Evolutionary conservation across 2,797 vertebrate genomes (phyloP).

Genomic region (Lacerta viridis): DNA sequence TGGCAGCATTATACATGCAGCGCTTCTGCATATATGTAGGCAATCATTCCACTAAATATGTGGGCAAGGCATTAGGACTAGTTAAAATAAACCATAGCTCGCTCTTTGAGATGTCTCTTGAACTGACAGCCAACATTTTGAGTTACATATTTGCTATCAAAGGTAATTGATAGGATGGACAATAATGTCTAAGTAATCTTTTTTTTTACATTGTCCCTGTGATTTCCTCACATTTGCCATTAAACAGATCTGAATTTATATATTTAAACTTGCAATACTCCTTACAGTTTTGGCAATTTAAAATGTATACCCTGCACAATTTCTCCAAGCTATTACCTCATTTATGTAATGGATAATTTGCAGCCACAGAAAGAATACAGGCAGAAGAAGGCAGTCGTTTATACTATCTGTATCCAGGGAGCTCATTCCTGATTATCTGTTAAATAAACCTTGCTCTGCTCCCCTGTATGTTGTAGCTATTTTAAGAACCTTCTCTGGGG

Average conservation of each 20-base stretch:
- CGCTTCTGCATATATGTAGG: background rate
- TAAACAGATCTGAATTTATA: background rate
- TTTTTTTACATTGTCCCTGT: background rate
- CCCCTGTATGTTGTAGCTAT: background rate
- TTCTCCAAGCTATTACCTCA: background rate
- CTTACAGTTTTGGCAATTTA: background rate
- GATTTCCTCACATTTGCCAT: background rate
- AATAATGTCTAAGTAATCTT: background rate
- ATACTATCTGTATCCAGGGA: background rate
- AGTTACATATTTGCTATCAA: background rate
- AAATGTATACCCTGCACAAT: background rate
- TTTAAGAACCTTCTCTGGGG: background rate
- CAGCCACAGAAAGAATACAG: background rate
- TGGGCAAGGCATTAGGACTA: background rate
- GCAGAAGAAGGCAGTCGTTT: background rate
- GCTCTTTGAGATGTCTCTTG: background rate
- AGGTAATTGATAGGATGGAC: background rate
- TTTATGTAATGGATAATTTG: background rate
- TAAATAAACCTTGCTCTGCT: background rate
- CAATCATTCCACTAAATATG: too few species aligned
- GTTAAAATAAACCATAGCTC: background rate
- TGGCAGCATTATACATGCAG: background rate
- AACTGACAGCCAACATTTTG: background rate
- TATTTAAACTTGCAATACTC: background rate
- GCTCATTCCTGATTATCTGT: background rate